phyloP scores from a whole-genome alignment of 35 echinoderm and acorn worm species.

The Eucidaris tribuloides region DNA sequence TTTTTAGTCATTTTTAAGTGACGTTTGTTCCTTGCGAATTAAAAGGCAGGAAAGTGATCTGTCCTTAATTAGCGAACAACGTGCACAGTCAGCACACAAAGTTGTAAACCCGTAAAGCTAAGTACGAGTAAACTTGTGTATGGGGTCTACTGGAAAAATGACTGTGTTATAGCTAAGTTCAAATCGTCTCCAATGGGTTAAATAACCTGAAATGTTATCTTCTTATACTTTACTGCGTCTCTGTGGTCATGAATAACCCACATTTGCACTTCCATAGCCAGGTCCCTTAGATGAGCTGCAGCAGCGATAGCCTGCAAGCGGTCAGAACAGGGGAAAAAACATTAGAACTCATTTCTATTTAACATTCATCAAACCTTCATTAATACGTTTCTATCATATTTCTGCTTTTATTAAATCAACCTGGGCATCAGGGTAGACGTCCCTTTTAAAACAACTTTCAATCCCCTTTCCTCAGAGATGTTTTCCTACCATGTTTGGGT shows the following conservation, averaged over 20 bases:
- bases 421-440: too few relatives aligned
- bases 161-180: neutral
- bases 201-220: neutral
- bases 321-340: neutral
- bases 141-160: neutral
- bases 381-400: neutral
- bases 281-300: neutral
- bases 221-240: neutral
- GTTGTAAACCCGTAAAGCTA: neutral
- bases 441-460: too few relatives aligned
- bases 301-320: neutral
- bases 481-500: too few relatives aligned
- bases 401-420: too few relatives aligned
- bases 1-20: too few relatives aligned
- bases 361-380: neutral
- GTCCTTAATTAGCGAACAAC: too few relatives aligned
- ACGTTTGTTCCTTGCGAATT: too few relatives aligned
- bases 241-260: too few relatives aligned
- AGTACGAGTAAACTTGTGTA: neutral
- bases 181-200: neutral
- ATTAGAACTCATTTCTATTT: neutral
- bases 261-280: too few relatives aligned
- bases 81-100: neutral
- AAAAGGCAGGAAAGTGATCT: too few relatives aligned
- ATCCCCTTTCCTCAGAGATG: too few relatives aligned